These are phyloP conservation scores for Calliphora vomitoria DNA, from an alignment of 2,888 invertebrate species.

Conservation along the genomic window DNA sequence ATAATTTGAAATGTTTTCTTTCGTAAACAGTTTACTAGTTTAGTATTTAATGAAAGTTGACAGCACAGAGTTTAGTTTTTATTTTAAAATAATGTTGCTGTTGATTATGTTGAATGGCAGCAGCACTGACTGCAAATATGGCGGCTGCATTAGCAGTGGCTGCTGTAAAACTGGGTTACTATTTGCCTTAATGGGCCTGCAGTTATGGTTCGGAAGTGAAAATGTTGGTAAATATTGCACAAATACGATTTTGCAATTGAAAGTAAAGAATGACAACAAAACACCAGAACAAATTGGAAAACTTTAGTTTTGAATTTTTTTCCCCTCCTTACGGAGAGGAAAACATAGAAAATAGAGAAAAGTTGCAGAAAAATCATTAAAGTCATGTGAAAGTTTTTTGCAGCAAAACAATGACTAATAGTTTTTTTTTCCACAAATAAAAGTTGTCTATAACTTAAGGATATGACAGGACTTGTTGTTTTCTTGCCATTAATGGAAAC, in stretches of 20 bases:
- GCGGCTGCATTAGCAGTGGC: too few relatives aligned
- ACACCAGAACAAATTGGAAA: constrained; percentile 62
- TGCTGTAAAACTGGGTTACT: constrained; percentile 65
- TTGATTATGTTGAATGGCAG: constrained; percentile 48
- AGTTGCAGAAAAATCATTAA: constrained; percentile 4
- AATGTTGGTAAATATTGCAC: constrained; percentile 68
- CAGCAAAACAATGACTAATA: constrained; percentile 12
- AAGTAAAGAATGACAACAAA: constrained; percentile 61
- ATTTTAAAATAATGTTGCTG: constrained; percentile 36
- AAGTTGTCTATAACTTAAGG: constrained; percentile 47
- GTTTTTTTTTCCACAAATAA: too few relatives aligned
- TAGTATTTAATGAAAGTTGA: constrained; percentile 78
- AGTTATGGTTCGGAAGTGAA: constrained; percentile 69
- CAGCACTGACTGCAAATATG: constrained; percentile 9
- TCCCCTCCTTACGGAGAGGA: neutral
- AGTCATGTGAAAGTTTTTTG: constrained; percentile 35
- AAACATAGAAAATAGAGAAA: neutral
- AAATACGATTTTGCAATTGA: constrained; percentile 67
- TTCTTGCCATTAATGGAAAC: neutral
- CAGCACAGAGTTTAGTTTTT: constrained; percentile 72
- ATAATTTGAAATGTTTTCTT: constrained; percentile 61
- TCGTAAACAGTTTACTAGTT: constrained; percentile 57
- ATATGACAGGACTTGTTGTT: constrained; percentile 16
- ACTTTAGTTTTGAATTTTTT: constrained; percentile 46
- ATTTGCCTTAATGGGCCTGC: constrained; percentile 60